Evolutionary conservation across 1,140 invertebrate species (phyloP).

Genomic region (Cotesia typhae): DNA sequence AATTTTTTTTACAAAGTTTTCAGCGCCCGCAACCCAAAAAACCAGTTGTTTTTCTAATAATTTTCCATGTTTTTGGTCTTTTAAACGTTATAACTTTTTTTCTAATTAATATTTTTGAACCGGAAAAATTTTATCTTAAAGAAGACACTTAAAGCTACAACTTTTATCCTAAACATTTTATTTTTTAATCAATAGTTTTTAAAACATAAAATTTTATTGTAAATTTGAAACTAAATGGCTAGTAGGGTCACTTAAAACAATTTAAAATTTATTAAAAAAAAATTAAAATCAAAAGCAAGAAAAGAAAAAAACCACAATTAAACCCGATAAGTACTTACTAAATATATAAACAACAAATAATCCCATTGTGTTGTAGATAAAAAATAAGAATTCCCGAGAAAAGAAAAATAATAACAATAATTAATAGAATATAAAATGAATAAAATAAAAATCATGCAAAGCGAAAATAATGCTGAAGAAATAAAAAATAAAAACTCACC

Average conservation of each 20-base stretch:
- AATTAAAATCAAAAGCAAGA: background rate
- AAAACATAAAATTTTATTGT: slow-evolving; percentile 19
- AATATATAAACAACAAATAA: slow-evolving; percentile 49
- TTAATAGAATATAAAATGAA: slow-evolving; percentile 38
- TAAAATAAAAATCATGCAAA: background rate
- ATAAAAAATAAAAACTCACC: slow-evolving; percentile 70
- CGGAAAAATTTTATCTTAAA: no score
- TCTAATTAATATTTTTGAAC: no score
- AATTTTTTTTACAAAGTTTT: no score
- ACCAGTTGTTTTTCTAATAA: no score
- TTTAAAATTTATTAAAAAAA: background rate
- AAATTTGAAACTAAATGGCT: slow-evolving; percentile 36
- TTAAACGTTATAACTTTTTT: no score
- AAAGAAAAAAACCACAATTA: background rate
- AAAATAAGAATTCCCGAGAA: no score
- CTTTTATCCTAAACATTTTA: no score
- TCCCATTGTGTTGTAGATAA: no score
- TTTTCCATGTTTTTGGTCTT: no score
- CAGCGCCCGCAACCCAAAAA: no score
- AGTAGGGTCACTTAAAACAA: background rate
- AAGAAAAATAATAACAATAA: slow-evolving; percentile 31
- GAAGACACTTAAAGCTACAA: no score
- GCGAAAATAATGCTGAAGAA: slow-evolving; percentile 24
- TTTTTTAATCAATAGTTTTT: no score
- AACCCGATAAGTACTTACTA: slow-evolving; percentile 40